Evolutionary conservation across 2,113 vertebrate species (phyloP).

Genomic region (Mormyrus iriodes): DNA sequence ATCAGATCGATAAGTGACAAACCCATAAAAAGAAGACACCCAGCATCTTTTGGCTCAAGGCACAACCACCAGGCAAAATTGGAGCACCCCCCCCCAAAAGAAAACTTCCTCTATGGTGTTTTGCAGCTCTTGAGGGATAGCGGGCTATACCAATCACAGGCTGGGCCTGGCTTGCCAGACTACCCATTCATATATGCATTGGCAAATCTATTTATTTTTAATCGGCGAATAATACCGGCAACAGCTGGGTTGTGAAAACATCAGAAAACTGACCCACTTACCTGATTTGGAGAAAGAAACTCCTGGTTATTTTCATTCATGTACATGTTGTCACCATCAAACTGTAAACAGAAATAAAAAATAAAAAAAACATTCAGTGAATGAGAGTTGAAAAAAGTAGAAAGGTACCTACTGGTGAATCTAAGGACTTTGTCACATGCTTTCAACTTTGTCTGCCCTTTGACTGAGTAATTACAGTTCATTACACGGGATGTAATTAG

Average conservation of each 20-base stretch:
- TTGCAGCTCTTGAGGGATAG: neutral
- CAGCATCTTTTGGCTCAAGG: constrained; percentile 42
- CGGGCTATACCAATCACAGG: constrained; percentile 1
- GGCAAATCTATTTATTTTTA: constrained; percentile 11
- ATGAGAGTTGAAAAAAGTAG: constrained; percentile 14
- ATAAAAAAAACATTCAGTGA: constrained; percentile 19
- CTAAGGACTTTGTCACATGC: constrained; percentile 64
- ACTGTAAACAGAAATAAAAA: constrained; percentile 67
- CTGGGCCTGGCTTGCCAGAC: neutral
- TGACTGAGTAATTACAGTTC: constrained; percentile 61
- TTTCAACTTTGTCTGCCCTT: constrained; percentile 59
- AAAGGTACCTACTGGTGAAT: constrained; percentile 41
- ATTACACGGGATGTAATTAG: constrained; percentile 59
- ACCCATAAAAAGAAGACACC: constrained; percentile 26
- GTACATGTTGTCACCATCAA: constrained; percentile 98
- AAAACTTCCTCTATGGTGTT: neutral
- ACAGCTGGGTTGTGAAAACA: constrained; percentile 5
- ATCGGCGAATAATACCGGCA: neutral
- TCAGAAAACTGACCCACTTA: constrained; percentile 48
- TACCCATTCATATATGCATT: constrained; percentile 17
- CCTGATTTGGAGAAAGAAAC: constrained; percentile 85
- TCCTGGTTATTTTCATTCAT: constrained; percentile 90
- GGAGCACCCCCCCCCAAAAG: constrained; percentile 41
- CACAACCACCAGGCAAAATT: constrained; percentile 49
- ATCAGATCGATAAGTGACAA: neutral